These are phyloP conservation scores for Notechis scutatus DNA, from an alignment of 2,113 vertebrate species.

Conservation along the genomic window DNA sequence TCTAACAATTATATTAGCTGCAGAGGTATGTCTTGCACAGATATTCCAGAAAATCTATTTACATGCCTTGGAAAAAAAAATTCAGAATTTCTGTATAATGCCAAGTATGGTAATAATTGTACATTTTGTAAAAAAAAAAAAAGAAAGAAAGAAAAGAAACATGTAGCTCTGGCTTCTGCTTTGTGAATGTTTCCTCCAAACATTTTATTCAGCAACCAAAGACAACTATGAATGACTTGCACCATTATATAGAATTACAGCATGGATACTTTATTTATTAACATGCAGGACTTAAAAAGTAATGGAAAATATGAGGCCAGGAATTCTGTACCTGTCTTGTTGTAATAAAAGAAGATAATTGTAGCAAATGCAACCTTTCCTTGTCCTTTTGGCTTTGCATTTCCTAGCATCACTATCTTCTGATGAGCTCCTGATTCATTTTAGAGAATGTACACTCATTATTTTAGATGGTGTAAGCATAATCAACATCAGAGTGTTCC, in stretches of 20 bases:
- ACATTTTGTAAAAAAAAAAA: neutral
- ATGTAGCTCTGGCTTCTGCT: constrained; percentile 42
- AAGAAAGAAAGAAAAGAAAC: neutral
- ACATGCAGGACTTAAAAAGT: neutral
- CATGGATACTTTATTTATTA: neutral
- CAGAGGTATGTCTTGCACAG: constrained; percentile 26
- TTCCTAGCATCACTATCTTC: neutral
- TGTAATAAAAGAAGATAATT: neutral
- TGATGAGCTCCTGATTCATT: neutral
- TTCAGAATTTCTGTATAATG: constrained; percentile 36
- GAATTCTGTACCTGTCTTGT: neutral
- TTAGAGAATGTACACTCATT: neutral
- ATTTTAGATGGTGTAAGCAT: neutral
- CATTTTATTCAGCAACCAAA: constrained; percentile 42
- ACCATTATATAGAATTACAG: constrained; percentile 12
- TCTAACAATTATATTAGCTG: constrained; percentile 38
- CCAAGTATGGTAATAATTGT: constrained; percentile 28
- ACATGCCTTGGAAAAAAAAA: constrained; percentile 22
- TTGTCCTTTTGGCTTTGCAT: neutral
- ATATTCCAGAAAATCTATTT: constrained; percentile 43
- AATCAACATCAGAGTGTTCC: neutral
- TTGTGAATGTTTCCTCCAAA: constrained; percentile 56
- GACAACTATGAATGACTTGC: constrained; percentile 21
- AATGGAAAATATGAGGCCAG: neutral
- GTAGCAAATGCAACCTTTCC: neutral